phyloP scores from a whole-genome alignment of 1,140 invertebrate genomes.

The Trinorchestia longiramus region DNA sequence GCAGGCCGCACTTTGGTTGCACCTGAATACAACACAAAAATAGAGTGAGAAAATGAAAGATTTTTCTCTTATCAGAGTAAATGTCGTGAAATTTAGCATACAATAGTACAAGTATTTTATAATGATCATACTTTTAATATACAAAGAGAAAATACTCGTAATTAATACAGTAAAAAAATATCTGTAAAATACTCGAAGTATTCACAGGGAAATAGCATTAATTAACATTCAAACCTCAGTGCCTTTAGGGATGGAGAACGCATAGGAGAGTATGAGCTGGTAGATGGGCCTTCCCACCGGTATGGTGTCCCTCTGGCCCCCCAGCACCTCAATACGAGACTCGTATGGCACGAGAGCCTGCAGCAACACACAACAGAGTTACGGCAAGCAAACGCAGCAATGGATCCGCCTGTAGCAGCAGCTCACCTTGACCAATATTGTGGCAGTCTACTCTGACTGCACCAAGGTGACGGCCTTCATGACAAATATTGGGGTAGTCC shows the following conservation, averaged over 20 bases:
- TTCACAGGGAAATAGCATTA: neutral
- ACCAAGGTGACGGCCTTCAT: no score
- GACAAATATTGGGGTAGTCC: no score
- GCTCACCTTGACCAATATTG: no score
- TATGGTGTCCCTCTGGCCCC: constrained; percentile 82
- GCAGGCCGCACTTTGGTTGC: constrained; percentile 70
- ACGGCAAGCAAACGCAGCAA: neutral
- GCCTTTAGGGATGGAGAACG: constrained; percentile 84
- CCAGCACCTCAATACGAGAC: constrained; percentile 71
- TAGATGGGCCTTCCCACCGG: constrained; percentile 90
- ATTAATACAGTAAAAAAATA: neutral
- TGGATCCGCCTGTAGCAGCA: neutral
- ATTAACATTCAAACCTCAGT: constrained; percentile 74
- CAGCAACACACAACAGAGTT: neutral
- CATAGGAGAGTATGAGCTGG: constrained; percentile 88
- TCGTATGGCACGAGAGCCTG: constrained; percentile 61
- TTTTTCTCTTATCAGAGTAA: neutral
- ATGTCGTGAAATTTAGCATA: no score
- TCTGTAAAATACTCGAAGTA: neutral
- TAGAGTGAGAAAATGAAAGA: no score
- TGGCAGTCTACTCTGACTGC: no score
- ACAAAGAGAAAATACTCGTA: neutral
- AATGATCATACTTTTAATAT: neutral
- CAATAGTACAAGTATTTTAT: neutral
- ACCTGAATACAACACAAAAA: constrained; percentile 35